Evolutionary conservation across 2,797 vertebrate genomes (phyloP), one percentile per base, ranked within the genome.

Genomic region (Spinus olivaceus): DNA sequence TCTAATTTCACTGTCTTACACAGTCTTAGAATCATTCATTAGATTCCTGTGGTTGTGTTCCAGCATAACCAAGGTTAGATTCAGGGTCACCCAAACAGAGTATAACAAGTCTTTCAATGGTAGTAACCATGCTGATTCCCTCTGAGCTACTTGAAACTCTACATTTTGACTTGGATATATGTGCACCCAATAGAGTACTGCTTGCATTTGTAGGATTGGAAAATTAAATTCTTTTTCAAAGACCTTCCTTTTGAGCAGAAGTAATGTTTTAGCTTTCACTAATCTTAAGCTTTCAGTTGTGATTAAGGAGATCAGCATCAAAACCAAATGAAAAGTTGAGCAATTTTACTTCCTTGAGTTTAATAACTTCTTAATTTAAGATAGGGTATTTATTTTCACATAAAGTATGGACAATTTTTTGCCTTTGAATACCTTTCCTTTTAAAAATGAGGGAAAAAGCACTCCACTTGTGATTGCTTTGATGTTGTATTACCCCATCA

Each of bases 291-390:
- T 93, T 95, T 95, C 64, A 59, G 70, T 35, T 81, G 80, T 67
- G 83, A 91, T 91, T 94, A 94, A 94, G 32, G 81, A 94, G 51
- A 88, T 90, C 67, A 77, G 46, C 54, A 90, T 70, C 69, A 94
- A 82, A 93, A 89, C 11, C 35, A 88, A 95, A 86, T 47, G 44
- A 93, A 90, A 94, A 94, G 92, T 49, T 28, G 42, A 94, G 65
- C 20, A 3, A 81, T 81, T 94, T 92, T 78, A 80, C 71, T 77
- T 79, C 60, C 23, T 91, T 74, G 86, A 90, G 42, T 67, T 88
- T 81, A 94, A 86, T 94, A 96, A 89, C 84, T 59, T 80, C 56
- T 91, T 80, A 94, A 95, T 93, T 86, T 91, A 88, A 84, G 30
- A 28, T 3, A 59, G 33, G 46, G 33, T 91, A 85, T 91, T 95